Evolutionary conservation across 1,140 invertebrate species (phyloP).

Genomic region (Agrilus planipennis): DNA sequence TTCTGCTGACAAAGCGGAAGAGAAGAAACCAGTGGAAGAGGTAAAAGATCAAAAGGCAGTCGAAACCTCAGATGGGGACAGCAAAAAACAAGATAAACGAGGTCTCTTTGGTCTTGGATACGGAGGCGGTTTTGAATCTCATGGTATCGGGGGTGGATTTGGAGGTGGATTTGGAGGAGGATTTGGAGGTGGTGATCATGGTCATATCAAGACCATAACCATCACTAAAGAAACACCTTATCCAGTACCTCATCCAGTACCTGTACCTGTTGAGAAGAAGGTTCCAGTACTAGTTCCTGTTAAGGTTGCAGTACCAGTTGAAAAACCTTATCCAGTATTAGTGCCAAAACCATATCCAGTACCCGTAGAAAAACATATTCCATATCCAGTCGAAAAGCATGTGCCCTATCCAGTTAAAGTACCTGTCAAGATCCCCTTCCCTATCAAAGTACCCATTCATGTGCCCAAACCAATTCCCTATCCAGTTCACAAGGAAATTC

Average conservation of each 20-base stretch:
- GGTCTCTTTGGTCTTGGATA: conserved; percentile 9
- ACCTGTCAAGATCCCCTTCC: conserved; percentile 28
- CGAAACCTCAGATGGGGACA: too few species aligned
- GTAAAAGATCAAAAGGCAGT: not conserved
- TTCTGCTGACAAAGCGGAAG: conserved; percentile 1
- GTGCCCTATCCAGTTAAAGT: conserved; percentile 30
- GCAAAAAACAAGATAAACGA: conserved; percentile 10
- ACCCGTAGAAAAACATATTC: conserved; percentile 36
- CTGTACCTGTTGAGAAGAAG: conserved; percentile 13
- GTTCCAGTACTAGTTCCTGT: conserved; percentile 27
- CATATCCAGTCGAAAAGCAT: conserved; percentile 14
- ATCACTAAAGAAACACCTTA: conserved; percentile 14
- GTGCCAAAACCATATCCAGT: conserved; percentile 42
- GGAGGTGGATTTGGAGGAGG: conserved; percentile 9
- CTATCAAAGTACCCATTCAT: conserved; percentile 41
- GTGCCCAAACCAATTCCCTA: conserved; percentile 45
- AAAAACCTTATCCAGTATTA: conserved; percentile 29
- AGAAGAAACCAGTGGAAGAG: conserved; percentile 4
- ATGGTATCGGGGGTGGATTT: not conserved
- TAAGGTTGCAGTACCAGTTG: conserved; percentile 30
- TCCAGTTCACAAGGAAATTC: conserved; percentile 39
- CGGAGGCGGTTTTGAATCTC: conserved; percentile 2
- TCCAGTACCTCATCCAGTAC: conserved; percentile 14
- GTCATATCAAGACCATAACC: conserved; percentile 14
- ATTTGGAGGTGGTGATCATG: conserved; percentile 8